Evolutionary conservation across 2,888 invertebrate species (phyloP).

Genomic region (Noctuana brunneofusca): DNA sequence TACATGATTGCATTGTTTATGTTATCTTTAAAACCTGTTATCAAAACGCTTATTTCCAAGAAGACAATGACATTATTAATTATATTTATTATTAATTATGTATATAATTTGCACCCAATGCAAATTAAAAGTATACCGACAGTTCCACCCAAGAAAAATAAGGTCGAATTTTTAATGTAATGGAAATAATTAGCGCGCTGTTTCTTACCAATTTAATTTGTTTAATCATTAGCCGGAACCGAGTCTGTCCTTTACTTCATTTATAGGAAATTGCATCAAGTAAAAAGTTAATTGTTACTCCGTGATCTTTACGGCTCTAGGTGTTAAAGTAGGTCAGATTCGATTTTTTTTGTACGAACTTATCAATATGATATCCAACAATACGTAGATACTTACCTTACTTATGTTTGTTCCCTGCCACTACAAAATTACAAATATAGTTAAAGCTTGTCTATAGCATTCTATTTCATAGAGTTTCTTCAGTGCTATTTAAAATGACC

Average conservation of each 20-base stretch:
- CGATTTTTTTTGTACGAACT: too few relatives aligned
- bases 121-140: not conserved
- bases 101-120: too few relatives aligned
- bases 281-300: conserved; percentile 46
- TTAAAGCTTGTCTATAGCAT: not conserved
- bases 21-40: not conserved
- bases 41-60: too few relatives aligned
- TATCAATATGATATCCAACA: too few relatives aligned
- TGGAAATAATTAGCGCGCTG: conserved; percentile 34
- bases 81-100: too few relatives aligned
- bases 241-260: conserved; percentile 51
- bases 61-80: too few relatives aligned
- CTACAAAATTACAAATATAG: not conserved
- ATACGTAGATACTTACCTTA: not conserved
- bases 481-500: not conserved
- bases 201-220: conserved; percentile 47
- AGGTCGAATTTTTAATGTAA: conserved; percentile 24
- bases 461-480: not conserved
- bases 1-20: conserved; percentile 13
- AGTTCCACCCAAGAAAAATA: conserved; percentile 14
- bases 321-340: too few relatives aligned
- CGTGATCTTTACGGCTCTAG: not conserved
- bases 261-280: conserved; percentile 54
- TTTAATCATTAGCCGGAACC: conserved; percentile 53
- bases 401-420: too few relatives aligned